Conservation (phyloP, 2,113 vertebrate genomes). For the Bos indicus region DNA sequence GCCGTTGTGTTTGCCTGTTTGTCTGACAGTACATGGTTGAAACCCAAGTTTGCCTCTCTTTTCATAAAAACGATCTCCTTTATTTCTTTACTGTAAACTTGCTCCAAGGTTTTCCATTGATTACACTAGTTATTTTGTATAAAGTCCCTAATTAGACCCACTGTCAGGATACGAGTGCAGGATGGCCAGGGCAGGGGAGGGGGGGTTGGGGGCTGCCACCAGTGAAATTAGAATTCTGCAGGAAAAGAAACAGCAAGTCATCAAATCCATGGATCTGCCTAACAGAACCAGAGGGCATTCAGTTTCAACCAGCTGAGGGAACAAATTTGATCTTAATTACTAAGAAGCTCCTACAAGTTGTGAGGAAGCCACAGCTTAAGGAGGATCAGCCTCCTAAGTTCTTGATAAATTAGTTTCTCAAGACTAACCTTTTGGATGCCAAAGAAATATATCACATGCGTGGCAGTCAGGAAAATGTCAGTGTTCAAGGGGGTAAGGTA, state of each 20-base stretch:
- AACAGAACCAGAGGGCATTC: conserved; percentile 58
- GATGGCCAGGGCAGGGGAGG: conserved; percentile 36
- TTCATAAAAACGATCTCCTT: conserved; percentile 69
- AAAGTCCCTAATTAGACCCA: conserved; percentile 63
- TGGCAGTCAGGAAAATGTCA: conserved; percentile 69
- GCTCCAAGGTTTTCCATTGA: conserved; percentile 49
- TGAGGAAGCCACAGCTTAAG: conserved; percentile 56
- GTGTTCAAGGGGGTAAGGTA: conserved; percentile 12
- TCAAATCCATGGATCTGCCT: conserved; percentile 48
- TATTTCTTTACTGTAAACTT: conserved; percentile 52
- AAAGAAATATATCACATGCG: conserved; percentile 44
- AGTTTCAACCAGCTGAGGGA: conserved; percentile 47
- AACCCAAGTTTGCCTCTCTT: conserved; percentile 56
- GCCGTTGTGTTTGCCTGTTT: neutral
- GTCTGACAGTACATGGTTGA: neutral
- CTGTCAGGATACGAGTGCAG: conserved; percentile 46
- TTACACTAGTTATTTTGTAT: conserved; percentile 59
- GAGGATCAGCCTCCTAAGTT: conserved; percentile 65
- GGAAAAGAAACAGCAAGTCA: conserved; percentile 53
- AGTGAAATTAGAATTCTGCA: conserved; percentile 42
- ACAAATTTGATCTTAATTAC: conserved; percentile 73
- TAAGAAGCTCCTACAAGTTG: conserved; percentile 48
- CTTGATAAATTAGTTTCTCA: conserved; percentile 69
- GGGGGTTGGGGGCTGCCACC: conserved; percentile 1
- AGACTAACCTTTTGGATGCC: conserved; percentile 59